Evolutionary conservation across 2,797 vertebrate genomes (phyloP).

Genomic region (Podarcis lilfordi): DNA sequence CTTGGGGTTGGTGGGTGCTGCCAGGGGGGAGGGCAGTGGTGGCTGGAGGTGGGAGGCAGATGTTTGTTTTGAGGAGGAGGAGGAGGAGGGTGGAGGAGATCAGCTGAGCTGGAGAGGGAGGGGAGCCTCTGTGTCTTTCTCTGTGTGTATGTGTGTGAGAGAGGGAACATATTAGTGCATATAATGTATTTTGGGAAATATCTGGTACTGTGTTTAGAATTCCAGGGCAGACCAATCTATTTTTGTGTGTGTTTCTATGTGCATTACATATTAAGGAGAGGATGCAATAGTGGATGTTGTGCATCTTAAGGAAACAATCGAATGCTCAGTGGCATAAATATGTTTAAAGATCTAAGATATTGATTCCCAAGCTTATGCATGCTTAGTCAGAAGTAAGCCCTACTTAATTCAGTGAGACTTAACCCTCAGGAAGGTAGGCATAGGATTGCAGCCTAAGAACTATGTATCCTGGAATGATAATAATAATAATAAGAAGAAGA

Average conservation of each 20-base stretch:
- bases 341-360: background rate
- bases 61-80: background rate
- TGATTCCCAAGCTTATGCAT: background rate
- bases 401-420: no score
- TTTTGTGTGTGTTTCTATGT: no score
- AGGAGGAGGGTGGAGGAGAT: background rate
- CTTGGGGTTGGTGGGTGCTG: background rate
- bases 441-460: no score
- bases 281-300: background rate
- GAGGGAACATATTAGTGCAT: no score
- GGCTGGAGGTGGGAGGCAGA: background rate
- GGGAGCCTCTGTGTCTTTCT: no score
- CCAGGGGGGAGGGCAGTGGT: background rate
- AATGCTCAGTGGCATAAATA: background rate
- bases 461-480: background rate
- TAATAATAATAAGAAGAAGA: no score
- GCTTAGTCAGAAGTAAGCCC: no score
- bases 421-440: no score
- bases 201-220: no score
- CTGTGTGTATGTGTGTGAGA: background rate
- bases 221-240: no score
- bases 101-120: background rate
- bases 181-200: no score
- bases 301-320: background rate
- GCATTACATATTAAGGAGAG: background rate